Percentiles rank a stretch among this genome's conserved stretches.
Evolutionary conservation across 2,113 vertebrate genomes (phyloP).

Genomic region (Excalfactoria chinensis): DNA sequence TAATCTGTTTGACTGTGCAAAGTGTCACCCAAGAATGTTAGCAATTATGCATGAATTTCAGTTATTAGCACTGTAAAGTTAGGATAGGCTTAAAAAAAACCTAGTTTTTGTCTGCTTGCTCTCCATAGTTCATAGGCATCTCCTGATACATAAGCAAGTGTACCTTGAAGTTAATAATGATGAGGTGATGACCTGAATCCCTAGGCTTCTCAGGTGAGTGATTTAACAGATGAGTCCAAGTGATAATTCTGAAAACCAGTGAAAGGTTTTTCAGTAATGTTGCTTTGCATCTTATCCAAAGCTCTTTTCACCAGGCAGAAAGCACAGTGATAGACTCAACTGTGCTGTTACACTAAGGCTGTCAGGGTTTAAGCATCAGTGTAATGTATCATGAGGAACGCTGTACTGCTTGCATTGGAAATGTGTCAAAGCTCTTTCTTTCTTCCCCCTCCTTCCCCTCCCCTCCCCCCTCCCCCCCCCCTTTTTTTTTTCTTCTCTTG

Average conservation of each 20-base stretch:
- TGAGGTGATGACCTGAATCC: neutral
- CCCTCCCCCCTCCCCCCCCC: no score
- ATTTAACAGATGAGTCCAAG: neutral
- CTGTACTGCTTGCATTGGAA: constrained; percentile 46
- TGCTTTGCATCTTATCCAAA: constrained; percentile 39
- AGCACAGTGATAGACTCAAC: constrained; percentile 16
- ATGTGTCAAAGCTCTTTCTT: constrained; percentile 55
- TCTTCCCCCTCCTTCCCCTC: neutral
- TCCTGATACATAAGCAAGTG: neutral
- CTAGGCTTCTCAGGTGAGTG: neutral
- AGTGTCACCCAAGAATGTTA: neutral
- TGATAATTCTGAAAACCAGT: neutral
- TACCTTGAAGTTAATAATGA: neutral
- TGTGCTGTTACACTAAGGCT: constrained; percentile 18
- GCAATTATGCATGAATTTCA: neutral
- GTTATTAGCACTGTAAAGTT: neutral
- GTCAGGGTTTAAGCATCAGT: constrained; percentile 42
- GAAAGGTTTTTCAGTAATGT: neutral
- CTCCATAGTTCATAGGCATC: neutral
- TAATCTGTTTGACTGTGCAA: neutral
- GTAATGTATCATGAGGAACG: constrained; percentile 27
- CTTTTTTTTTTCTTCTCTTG: neutral
- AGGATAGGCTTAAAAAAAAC: neutral
- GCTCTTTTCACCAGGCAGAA: constrained; percentile 20
- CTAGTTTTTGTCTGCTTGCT: neutral